phyloP scores from a whole-genome alignment of 2,797 vertebrate genomes.

The Manis pentadactyla region DNA sequence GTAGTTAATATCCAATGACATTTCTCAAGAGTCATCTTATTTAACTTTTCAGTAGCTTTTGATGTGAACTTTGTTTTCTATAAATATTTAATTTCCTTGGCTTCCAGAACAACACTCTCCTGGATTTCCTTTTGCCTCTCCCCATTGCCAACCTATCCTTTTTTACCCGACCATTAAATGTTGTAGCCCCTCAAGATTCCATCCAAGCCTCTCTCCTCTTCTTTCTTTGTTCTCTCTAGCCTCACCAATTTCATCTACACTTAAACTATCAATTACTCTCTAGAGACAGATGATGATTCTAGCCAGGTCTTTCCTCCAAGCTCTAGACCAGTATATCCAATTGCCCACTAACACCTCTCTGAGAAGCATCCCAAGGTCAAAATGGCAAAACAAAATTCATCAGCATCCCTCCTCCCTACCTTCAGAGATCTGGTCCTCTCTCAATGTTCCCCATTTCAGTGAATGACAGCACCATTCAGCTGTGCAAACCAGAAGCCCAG shows the following conservation, averaged over 20 bases:
- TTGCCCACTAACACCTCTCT: not conserved
- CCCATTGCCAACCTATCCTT: not conserved
- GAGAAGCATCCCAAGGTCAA: slow-evolving; percentile 19
- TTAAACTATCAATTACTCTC: not conserved
- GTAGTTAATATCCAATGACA: not conserved
- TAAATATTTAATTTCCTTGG: not conserved
- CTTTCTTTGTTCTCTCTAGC: not conserved
- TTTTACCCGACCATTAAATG: not conserved
- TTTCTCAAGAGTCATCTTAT: not conserved
- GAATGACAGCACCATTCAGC: not conserved
- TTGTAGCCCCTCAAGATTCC: not conserved
- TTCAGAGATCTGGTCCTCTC: not conserved
- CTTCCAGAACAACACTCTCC: not conserved
- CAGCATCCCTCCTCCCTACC: not conserved
- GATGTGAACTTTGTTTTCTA: not conserved
- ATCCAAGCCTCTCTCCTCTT: not conserved
- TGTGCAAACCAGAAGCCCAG: not conserved
- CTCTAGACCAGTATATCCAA: not conserved
- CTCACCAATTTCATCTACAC: not conserved
- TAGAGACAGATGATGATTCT: not conserved
- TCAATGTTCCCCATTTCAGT: not conserved
- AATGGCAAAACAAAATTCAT: not conserved
- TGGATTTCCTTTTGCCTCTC: not conserved
- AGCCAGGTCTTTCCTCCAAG: not conserved
- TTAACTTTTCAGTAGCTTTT: not conserved